Conservation (phyloP, 2,113 vertebrate genomes). For the Beaufortia kweichowensis region DNA sequence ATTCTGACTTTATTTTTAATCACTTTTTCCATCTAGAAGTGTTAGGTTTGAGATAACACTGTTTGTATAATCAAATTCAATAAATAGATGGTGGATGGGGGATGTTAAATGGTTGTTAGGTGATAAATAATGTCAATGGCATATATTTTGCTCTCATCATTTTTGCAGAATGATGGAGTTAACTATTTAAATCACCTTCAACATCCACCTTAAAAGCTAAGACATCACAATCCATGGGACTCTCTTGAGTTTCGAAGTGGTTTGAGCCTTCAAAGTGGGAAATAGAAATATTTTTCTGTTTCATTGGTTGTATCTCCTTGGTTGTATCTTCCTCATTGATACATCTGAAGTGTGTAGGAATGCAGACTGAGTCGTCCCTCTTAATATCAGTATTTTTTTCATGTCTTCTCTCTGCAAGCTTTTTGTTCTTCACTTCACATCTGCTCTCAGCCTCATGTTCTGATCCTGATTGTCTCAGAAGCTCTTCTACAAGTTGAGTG, state of each 20-base stretch:
- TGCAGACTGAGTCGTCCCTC: background rate
- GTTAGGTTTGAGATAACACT: constrained; percentile 8
- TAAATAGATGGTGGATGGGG: constrained; percentile 58
- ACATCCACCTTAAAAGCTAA: constrained; percentile 77
- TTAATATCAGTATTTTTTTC: background rate
- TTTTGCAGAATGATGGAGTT: constrained; percentile 68
- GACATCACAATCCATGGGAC: constrained; percentile 69
- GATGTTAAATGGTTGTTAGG: constrained; percentile 49
- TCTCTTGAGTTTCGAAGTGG: constrained; percentile 64
- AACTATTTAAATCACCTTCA: constrained; percentile 80
- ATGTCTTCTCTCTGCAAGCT: background rate
- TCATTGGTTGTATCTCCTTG: constrained; percentile 17
- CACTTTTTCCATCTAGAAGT: background rate
- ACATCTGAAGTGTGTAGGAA: background rate
- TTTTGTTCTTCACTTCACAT: constrained; percentile 49
- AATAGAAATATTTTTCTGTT: background rate
- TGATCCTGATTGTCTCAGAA: constrained; percentile 62
- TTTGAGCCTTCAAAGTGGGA: constrained; percentile 63
- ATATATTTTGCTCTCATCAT: constrained; percentile 60
- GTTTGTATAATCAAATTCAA: constrained; percentile 19
- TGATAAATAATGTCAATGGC: constrained; percentile 45
- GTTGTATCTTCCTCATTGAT: constrained; percentile 5
- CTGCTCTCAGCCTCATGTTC: constrained; percentile 59
- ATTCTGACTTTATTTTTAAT: background rate
- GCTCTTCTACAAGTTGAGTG: constrained; percentile 74